Evolutionary conservation across 1,140 invertebrate species (phyloP), one percentile per base, ranked within the genome.

Genomic region (Oedothorax gibbosus): DNA sequence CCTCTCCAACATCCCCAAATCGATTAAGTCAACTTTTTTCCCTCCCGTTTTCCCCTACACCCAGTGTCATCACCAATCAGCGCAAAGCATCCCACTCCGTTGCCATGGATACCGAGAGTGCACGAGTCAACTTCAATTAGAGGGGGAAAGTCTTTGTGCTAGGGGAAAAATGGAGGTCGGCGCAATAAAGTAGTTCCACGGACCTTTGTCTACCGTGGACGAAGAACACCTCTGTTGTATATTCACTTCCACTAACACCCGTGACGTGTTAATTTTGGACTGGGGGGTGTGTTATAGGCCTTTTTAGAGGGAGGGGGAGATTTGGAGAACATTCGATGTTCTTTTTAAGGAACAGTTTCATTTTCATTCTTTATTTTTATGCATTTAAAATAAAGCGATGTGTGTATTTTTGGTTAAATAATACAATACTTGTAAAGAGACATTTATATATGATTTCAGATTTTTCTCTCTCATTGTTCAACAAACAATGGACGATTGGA

Each of bases 1-100:
- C 35, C 35, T 35, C 53, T 53, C 20, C 56, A 65, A 10, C 60
- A 21, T 35, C 62, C 15, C 35, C 57, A 20, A 82, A 82, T 82
- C 80, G 80, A 82, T 82, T 82, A 82, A 82, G 80, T 82, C 80
- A 82, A 82, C 80, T 82, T 82, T 81, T 80, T 81, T 49, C 64
- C 20, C 49, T 20, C 35, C 21, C 64, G 12, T 21, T 53, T 54
- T 14, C 78, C 66, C 20, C 18, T 49, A n/a, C 50, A n/a, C 15
- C 49, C 53, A 35, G 68, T 82, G 80, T 82, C 80, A 82, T 82
- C 69, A 82, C 80, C 69, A 82, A 82, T 82, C 80, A 82, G 80
- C 51, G 56, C 68, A 51, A 49, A 21, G 68, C 68, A 82, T 73
- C 56, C 57, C 69, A 49, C 54, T 12, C 57, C 50, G 80, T 82